These are phyloP conservation scores for Lagria hirta DNA, from an alignment of 2,888 invertebrate species.

Conservation along the genomic window DNA sequence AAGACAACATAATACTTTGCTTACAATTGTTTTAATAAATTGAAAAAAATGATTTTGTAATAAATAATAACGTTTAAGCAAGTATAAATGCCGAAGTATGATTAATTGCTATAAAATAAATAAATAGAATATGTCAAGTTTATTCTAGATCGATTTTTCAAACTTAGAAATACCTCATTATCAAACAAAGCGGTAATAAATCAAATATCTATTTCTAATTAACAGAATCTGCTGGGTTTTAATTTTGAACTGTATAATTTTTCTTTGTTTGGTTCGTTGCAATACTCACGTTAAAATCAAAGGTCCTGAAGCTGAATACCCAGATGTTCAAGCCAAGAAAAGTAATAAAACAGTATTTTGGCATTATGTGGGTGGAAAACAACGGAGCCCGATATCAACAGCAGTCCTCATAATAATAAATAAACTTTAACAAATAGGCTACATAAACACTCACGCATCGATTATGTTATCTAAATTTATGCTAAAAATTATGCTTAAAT, in stretches of 20 bases:
- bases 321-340: slow-evolving; percentile 21
- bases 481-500: no score
- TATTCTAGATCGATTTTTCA: slow-evolving; percentile 7
- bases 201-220: slow-evolving; percentile 15
- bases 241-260: neutral
- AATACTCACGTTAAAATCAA: slow-evolving; percentile 13
- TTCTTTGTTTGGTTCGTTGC: neutral
- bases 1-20: no score
- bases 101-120: slow-evolving; percentile 17
- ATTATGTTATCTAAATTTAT: no score
- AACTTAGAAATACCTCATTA: slow-evolving; percentile 17
- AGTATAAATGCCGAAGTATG: slow-evolving; percentile 18
- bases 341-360: slow-evolving; percentile 26
- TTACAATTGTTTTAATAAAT: no score
- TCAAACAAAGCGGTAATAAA: slow-evolving; percentile 19
- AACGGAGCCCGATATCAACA: slow-evolving; percentile 26
- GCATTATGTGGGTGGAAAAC: slow-evolving; percentile 25
- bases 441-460: slow-evolving; percentile 10
- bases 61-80: no score
- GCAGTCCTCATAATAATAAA: slow-evolving; percentile 13
- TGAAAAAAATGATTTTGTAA: no score
- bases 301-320: slow-evolving; percentile 17
- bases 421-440: slow-evolving; percentile 24
- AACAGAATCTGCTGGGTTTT: slow-evolving; percentile 2
- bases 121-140: slow-evolving; percentile 16